Evolutionary conservation across 2,797 vertebrate genomes (phyloP).

Genomic region (Fistularia tabacaria): DNA sequence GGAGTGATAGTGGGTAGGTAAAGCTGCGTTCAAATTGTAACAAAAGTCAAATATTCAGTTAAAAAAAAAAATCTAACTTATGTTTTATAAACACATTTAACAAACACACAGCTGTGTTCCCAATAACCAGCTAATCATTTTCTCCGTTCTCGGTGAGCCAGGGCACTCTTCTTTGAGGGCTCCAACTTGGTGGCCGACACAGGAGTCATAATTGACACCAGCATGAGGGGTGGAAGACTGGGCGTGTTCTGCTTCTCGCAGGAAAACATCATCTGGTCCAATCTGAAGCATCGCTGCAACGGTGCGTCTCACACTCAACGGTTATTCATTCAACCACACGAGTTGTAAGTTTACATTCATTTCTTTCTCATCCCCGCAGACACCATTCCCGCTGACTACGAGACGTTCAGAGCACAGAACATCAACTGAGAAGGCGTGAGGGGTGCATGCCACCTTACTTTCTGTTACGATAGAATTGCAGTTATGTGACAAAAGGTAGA

Average conservation of each 20-base stretch:
- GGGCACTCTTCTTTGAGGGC: constrained; percentile 94
- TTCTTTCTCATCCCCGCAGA: constrained; percentile 72
- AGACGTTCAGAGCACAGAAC: constrained; percentile 78
- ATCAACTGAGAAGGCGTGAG: constrained; percentile 24
- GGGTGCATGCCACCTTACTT: constrained; percentile 3
- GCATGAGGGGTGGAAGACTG: constrained; percentile 95
- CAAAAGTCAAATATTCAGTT: no score
- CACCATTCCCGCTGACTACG: constrained; percentile 90
- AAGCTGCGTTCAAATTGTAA: no score
- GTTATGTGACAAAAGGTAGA: no score
- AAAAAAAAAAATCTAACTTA: neutral
- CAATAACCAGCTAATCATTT: constrained; percentile 3
- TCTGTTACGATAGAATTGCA: constrained; percentile 29
- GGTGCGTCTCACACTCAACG: constrained; percentile 72
- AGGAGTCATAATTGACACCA: constrained; percentile 89
- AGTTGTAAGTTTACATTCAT: neutral
- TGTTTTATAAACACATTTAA: neutral
- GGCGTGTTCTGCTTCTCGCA: constrained; percentile 99
- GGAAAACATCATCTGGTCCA: constrained; percentile 99
- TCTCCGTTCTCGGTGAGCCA: constrained; percentile 46
- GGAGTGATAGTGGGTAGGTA: no score
- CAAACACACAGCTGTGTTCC: neutral
- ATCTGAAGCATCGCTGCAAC: constrained; percentile 96
- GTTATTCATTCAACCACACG: neutral
- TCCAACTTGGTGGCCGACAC: constrained; percentile 90